Base-by-base conservation (phyloP, 2,113 vertebrate genomes). In the Lonchura striata region DNA sequence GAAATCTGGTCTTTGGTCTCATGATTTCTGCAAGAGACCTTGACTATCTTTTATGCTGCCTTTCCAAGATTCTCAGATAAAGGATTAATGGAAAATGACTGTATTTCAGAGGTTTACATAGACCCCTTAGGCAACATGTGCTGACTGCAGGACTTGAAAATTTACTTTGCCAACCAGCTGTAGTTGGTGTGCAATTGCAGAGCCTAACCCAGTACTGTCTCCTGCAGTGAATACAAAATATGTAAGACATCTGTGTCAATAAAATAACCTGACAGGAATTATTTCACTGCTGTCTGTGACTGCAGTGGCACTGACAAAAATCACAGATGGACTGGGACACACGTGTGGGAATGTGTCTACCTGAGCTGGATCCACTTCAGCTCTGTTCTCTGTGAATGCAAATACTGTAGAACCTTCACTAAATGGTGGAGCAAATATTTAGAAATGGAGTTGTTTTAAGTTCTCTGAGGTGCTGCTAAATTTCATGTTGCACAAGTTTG, bases 391-490 rank as follows among this genome's bases (percentile, higher is more conserved):
- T 21, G 59, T 59, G 63, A 83, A 79, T 54, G 54, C 50, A 72
- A 90, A 72, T 54, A 83, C 63, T 88, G 71, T 78, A 86, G 80
- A 53, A 81, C 35, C 64, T 88, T 70, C 56, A 52, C 46, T 52
- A 33, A 56, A 35, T 47, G 54, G 20, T 59, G 84, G 63, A 82
- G 85, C 12, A 87, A 95, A 95, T 95, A 93, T 96, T 95, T 95
- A 82, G 94, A 88, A 88, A 92, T 25, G 33, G 71, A 80, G 79
- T 68, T 96, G 41, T 37, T 95, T 94, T 94, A 94, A 95, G 75
- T 57, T 94, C 93, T 93, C 90, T 68, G 93, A 94, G 90, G 85
- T 86, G 82, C 92, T 96, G 52, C 92, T 94, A 64, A 92, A 61
- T 60, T 76, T 86, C 3, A 0, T 66, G 39, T 82, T 96, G 87